phyloP scores from a whole-genome alignment of 35 echinoderm and acorn worm genomes.

The Ophioderma brevispina region DNA sequence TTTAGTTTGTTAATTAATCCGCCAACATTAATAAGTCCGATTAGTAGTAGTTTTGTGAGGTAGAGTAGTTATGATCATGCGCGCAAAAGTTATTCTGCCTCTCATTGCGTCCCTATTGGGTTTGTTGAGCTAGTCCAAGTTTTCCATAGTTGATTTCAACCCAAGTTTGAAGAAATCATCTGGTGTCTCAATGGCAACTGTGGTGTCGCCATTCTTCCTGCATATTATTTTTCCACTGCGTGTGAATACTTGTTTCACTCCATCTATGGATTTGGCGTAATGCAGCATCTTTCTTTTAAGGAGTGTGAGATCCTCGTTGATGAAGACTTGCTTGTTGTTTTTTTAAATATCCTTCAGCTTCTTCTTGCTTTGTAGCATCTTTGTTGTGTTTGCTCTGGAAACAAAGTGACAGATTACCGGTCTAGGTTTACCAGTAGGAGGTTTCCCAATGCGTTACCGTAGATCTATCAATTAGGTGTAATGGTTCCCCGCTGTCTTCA shows the following conservation, averaged over 20 bases:
- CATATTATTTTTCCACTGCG: not conserved
- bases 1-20: no score
- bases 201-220: not conserved
- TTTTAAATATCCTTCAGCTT: not conserved
- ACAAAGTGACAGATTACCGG: not conserved
- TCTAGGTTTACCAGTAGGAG: not conserved
- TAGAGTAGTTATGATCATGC: no score
- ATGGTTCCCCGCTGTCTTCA: not conserved
- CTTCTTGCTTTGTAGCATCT: not conserved
- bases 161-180: not conserved
- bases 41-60: no score
- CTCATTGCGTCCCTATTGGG: not conserved
- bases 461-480: not conserved
- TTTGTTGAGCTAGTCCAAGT: not conserved
- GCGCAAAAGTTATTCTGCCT: not conserved
- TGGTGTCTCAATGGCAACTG: not conserved
- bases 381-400: not conserved
- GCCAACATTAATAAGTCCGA: no score
- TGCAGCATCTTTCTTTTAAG: not conserved
- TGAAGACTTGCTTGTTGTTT: not conserved
- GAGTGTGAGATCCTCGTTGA: not conserved
- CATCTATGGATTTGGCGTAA: not conserved
- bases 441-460: not conserved
- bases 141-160: not conserved
- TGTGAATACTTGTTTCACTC: not conserved